These are phyloP conservation scores for Meriones psammophilus DNA, from an alignment of 2,797 vertebrate genomes.

Conservation along the genomic window DNA sequence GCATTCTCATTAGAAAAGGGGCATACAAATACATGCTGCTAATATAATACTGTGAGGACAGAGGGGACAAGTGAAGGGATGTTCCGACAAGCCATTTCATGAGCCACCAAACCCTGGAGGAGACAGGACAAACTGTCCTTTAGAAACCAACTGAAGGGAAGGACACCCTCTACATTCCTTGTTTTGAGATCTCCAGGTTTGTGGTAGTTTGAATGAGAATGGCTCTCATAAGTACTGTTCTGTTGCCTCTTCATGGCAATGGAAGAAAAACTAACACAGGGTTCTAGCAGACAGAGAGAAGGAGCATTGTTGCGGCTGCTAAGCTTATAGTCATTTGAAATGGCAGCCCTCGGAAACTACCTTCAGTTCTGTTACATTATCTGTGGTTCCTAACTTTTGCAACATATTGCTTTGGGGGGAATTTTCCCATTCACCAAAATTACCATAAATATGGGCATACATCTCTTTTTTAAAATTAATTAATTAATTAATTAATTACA, in stretches of 20 bases:
- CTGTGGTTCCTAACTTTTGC: neutral
- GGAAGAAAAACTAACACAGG: neutral
- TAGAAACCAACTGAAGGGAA: neutral
- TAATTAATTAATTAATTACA: too few relatives aligned
- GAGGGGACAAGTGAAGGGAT: neutral
- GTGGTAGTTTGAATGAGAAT: neutral
- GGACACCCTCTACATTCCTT: neutral
- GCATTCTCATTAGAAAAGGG: neutral
- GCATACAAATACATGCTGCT: neutral
- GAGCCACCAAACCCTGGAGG: neutral
- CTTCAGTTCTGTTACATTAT: neutral
- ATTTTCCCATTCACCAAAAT: neutral
- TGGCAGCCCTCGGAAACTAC: neutral
- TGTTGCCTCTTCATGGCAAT: too few relatives aligned
- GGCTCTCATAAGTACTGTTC: neutral
- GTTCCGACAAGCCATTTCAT: neutral
- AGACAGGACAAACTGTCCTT: too few relatives aligned
- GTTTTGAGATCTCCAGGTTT: neutral
- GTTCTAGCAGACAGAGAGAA: neutral
- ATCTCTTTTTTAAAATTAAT: neutral
- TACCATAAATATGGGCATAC: neutral
- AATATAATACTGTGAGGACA: neutral
- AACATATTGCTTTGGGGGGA: neutral
- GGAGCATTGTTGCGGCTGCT: neutral
- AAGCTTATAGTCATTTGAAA: neutral